Evolutionary conservation across 2,888 invertebrate species (phyloP).

Genomic region (Andrena dorsata): DNA sequence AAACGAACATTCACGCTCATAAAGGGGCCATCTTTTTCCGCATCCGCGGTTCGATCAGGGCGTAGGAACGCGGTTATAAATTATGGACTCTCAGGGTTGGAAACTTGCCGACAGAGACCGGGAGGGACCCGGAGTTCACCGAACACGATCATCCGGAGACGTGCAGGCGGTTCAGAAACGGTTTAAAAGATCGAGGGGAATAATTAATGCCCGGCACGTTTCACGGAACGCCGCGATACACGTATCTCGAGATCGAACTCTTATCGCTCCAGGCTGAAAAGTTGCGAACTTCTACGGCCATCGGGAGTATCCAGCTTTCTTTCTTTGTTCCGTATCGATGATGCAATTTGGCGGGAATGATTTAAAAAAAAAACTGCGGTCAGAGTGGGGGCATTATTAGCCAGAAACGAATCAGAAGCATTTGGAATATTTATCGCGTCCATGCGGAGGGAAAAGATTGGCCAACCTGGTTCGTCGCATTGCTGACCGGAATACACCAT

Average conservation of each 20-base stretch:
- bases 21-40: background rate
- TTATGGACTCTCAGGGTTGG: background rate
- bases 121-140: constrained; percentile 29
- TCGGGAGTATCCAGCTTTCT: background rate
- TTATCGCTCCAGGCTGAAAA: constrained; percentile 1
- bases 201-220: constrained; percentile 53
- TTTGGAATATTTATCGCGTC: background rate
- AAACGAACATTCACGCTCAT: background rate
- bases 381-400: no score
- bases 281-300: constrained; percentile 6
- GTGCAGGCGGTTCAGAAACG: constrained; percentile 35
- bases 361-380: background rate
- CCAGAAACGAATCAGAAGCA: background rate
- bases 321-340: background rate
- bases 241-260: constrained; percentile 9
- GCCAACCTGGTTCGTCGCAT: background rate
- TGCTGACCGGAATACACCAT: background rate
- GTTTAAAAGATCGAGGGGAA: constrained; percentile 29
- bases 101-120: constrained; percentile 7
- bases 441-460: background rate
- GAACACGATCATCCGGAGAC: constrained; percentile 40
- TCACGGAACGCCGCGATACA: constrained; percentile 27
- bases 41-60: background rate
- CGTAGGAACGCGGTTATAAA: background rate
- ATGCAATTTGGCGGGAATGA: background rate